phyloP scores from a whole-genome alignment of 2,113 vertebrate genomes.

The Lophotis ruficrista region DNA sequence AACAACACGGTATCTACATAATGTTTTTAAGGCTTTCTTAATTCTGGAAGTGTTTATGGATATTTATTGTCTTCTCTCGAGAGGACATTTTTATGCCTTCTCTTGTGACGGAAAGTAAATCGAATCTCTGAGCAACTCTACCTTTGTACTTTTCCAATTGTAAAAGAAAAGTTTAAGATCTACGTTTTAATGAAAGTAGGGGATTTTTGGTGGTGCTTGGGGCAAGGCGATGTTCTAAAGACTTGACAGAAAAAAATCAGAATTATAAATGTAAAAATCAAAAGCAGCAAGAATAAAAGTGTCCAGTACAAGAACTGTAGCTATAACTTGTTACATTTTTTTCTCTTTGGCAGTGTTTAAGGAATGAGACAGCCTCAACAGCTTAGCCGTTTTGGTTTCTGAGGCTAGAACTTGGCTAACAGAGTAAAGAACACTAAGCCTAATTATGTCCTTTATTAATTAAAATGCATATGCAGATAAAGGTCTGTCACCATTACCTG shows the following conservation, averaged over 20 bases:
- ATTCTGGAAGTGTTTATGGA: background rate
- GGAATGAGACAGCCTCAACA: background rate
- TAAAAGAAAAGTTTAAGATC: background rate
- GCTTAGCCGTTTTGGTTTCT: background rate
- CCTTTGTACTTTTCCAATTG: accelerated
- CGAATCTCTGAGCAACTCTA: background rate
- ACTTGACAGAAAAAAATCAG: background rate
- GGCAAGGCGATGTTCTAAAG: background rate
- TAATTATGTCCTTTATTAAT: background rate
- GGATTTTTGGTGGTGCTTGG: accelerated
- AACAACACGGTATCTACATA: background rate
- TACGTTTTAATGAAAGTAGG: background rate
- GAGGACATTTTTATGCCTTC: background rate
- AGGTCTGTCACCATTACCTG: background rate
- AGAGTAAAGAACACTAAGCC: background rate
- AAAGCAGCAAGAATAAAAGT: background rate
- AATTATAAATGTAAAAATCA: background rate
- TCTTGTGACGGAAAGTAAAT: background rate
- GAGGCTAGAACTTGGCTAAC: background rate
- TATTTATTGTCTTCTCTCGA: background rate
- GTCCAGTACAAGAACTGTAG: background rate
- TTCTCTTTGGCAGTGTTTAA: background rate
- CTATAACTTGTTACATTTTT: background rate
- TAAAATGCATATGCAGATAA: background rate
- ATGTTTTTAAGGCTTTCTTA: background rate